A percentile compares a stretch with the other conserved stretches of the same genome.
These are phyloP conservation scores for Pavo muticus DNA, from an alignment of 2,113 vertebrate genomes.

Conservation along the genomic window DNA sequence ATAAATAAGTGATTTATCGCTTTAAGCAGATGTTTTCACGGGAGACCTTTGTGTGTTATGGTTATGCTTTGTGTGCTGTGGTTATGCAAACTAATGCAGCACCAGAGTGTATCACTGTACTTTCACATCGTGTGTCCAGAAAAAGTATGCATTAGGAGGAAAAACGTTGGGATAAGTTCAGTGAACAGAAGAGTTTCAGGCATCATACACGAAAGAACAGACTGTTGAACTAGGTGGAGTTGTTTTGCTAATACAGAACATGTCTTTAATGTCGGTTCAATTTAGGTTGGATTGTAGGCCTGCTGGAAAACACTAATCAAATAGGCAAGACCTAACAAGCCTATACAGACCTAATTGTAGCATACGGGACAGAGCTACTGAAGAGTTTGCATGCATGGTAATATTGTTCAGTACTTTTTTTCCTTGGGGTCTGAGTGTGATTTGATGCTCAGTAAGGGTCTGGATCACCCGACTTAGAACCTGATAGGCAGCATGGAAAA, in stretches of 20 bases:
- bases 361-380: background rate
- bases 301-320: background rate
- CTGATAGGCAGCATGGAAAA: fast-evolving
- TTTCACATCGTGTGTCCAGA: background rate
- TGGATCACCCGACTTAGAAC: background rate
- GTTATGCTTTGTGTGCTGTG: background rate
- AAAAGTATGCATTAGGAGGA: background rate
- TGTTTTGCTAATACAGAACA: too few relatives aligned
- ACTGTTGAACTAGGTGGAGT: background rate
- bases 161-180: background rate
- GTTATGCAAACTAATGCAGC: background rate
- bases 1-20: background rate
- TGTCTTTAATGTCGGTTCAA: background rate
- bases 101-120: fast-evolving
- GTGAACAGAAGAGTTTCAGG: background rate
- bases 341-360: background rate
- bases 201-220: background rate
- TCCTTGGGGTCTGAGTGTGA: background rate
- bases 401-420: background rate
- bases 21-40: background rate
- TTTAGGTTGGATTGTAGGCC: background rate
- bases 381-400: background rate
- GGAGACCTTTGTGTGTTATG: background rate
- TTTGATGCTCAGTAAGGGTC: background rate
- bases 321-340: background rate